Base-by-base conservation (phyloP, 2,888 invertebrate genomes). In the Griposia aprilina region DNA sequence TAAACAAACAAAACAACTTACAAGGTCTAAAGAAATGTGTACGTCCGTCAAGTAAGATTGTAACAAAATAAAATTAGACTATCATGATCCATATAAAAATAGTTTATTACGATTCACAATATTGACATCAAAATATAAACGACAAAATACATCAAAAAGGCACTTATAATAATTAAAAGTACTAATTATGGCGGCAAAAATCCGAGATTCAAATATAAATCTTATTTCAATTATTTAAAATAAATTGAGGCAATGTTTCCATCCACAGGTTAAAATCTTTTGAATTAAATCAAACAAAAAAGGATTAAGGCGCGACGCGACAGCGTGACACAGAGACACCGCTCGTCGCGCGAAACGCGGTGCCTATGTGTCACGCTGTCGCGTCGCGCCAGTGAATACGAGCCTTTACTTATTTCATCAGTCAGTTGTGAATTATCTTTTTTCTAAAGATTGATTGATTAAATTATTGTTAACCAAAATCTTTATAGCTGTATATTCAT, bases 131-230 rank as follows among this genome's bases (percentile, higher is more conserved):
- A 89, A 75, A 6, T 88, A 89, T 89, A 91, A 90, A 89, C 84
- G 86, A 80, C 85, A 91, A 90, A 90, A 88, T 90, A 90, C 88
- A 90, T 87, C 84, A 84, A 91, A 90, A 91, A 91, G 89, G 90
- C 90, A 91, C 90, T 87, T 89, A 88, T 13, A 77, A 65, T 78
- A 75, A 70, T 77, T 71, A 82, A 74, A 69, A 67, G 55, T 78
- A 82, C 76, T 82, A 88, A 84, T 72, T 86, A 92, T 92, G 90
- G 91, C 91, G 88, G 83, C 80, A 81, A 66, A 77, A 86, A 83
- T 81, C 13, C 23, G 70, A 87, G 62, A 78, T 63, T 82, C 55
- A 82, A 86, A 87, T 88, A 80, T 76, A 57, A 59, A 76, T 76
- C 68, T 65, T 62, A 73, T 73, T 60, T 50, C 30, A 11, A 80